These are phyloP conservation scores for Pao palembangensis DNA, from an alignment of 2,113 vertebrate species.

Conservation along the genomic window DNA sequence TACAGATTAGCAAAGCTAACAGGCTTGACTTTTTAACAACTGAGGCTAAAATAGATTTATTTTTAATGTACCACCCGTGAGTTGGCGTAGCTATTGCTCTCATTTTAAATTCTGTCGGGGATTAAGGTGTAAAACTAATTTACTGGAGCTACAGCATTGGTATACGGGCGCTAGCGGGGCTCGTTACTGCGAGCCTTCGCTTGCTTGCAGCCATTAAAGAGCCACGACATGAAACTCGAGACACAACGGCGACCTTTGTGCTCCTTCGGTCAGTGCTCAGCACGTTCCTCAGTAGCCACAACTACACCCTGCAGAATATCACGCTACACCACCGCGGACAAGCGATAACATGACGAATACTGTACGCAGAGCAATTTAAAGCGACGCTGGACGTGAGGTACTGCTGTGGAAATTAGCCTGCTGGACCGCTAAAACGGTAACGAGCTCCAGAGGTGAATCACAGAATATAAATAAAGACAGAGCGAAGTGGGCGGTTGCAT, in stretches of 20 bases:
- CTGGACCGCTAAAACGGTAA: constrained; percentile 26
- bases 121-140: constrained; percentile 11
- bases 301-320: constrained; percentile 25
- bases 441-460: constrained; percentile 34
- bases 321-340: constrained; percentile 14
- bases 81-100: too few species aligned
- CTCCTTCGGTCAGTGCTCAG: constrained; percentile 26
- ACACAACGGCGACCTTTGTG: constrained; percentile 56
- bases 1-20: too few species aligned
- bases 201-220: constrained; percentile 29
- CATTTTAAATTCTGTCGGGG: not conserved
- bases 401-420: constrained; percentile 42
- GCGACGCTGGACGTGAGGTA: constrained; percentile 37
- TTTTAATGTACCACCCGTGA: too few species aligned
- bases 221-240: constrained; percentile 35
- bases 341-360: constrained; percentile 3
- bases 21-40: too few species aligned
- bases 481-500: constrained; percentile 26
- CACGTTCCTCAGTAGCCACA: constrained; percentile 22
- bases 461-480: constrained; percentile 36
- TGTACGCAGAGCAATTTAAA: constrained; percentile 23
- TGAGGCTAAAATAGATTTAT: too few species aligned
- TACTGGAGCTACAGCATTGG: constrained; percentile 25
- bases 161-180: constrained; percentile 17
- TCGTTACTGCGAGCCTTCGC: constrained; percentile 8